Evolutionary conservation across 1,140 invertebrate genomes (phyloP), one percentile per base, ranked within the genome.

Genomic region (Scaptomyza montana): DNA sequence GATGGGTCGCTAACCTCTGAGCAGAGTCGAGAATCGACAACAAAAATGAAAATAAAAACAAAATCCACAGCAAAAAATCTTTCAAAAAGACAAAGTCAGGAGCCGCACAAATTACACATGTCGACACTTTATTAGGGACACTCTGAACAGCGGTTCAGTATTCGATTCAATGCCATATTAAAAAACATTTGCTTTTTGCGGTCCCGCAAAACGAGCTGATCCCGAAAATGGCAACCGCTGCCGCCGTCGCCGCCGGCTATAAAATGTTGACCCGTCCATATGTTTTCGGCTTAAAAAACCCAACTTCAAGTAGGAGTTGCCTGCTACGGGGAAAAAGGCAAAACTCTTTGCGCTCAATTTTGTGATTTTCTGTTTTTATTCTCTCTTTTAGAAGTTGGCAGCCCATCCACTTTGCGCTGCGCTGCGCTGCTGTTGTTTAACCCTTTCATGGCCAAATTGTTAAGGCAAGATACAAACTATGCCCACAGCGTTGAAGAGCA

Each of bases 111-210:
- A 89, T 89, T 87, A 89, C 84, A 89, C 80, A 89, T 89, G 84
- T 89, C 84, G 84, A 89, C 84, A 89, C 84, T 89, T 89, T 89
- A 89, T 89, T 89, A 89, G 78, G 69, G 36, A 71, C 73, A 70
- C 59, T 43, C 53, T 2, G 54, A 65, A 43, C 21, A 49, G 54
- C 16, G 53, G 25, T 41, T 46, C 43, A 28, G 30, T 33, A 33
- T 19, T 19, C 62, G 41, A 63, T 76, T 64, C 71, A 80, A 80
- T 85, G 84, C 41, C 60, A 72, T 74, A 77, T 64, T 55, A 74
- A 51, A 78, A 36, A 9, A 36, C 77, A 89, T 74, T 69, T 71
- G 64, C 61, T 71, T 72, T 68, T 85, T 82, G 78, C 61, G 78
- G 75, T 78, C 69, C 65, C 64, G 57, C 81, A 79, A 43, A 43